phyloP scores from a whole-genome alignment of 2,113 vertebrate genomes.

The Haemorhous mexicanus region DNA sequence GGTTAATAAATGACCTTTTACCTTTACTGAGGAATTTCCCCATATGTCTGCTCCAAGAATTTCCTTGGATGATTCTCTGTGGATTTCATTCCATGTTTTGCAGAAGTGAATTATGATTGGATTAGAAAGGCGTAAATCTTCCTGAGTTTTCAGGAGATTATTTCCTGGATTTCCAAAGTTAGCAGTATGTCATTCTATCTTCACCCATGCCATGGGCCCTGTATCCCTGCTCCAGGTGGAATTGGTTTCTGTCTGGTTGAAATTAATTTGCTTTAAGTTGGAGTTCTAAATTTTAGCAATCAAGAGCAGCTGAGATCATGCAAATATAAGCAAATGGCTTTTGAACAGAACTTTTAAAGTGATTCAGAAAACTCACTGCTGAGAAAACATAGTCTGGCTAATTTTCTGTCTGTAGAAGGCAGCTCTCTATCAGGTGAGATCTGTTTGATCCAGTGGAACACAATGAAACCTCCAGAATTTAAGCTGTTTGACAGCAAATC shows the following conservation, averaged over 20 bases:
- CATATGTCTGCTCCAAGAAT: constrained; percentile 52
- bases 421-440: neutral
- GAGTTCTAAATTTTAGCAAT: constrained; percentile 16
- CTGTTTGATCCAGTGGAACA: neutral
- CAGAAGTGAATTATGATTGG: constrained; percentile 54
- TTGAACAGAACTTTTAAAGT: neutral
- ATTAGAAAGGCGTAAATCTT: constrained; percentile 65
- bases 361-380: neutral
- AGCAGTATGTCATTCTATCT: constrained; percentile 51
- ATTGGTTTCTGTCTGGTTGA: constrained; percentile 31
- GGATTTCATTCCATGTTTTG: constrained; percentile 47
- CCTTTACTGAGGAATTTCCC: constrained; percentile 55
- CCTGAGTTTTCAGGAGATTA: constrained; percentile 54
- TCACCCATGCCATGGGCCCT: neutral
- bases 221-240: constrained; percentile 1
- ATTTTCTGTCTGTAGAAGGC: neutral
- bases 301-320: neutral
- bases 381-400: neutral
- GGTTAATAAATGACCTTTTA: constrained; percentile 59
- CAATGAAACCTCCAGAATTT: neutral
- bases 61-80: constrained; percentile 47
- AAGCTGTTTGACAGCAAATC: neutral
- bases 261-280: constrained; percentile 2
- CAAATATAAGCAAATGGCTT: neutral
- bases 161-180: constrained; percentile 59